phyloP scores from a whole-genome alignment of 2,888 invertebrate genomes.

The Meliscaeva auricollis region DNA sequence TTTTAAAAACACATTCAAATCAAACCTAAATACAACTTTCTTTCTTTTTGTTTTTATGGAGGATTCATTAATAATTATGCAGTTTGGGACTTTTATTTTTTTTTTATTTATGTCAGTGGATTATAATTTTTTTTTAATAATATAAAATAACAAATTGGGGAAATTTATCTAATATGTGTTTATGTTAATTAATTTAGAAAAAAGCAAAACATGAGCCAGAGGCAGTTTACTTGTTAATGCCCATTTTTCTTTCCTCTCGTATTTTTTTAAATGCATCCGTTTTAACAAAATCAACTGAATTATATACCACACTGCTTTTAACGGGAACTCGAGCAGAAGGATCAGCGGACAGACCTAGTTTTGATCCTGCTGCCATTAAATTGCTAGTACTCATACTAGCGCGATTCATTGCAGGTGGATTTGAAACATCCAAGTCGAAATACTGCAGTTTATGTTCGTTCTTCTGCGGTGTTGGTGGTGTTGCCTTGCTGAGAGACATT shows the following conservation, averaged over 20 bases:
- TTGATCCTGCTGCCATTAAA: constrained; percentile 78
- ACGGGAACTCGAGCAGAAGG: constrained; percentile 84
- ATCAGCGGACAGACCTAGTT: constrained; percentile 80
- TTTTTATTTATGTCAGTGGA: neutral
- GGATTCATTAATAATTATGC: no score
- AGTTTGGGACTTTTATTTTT: no score
- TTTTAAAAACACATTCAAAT: neutral
- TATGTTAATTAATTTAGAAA: constrained; percentile 36
- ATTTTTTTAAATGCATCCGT: constrained; percentile 96
- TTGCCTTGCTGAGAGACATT: constrained; percentile 62
- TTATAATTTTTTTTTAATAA: neutral
- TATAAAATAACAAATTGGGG: constrained; percentile 7
- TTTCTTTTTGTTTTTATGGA: neutral
- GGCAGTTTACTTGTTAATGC: constrained; percentile 53
- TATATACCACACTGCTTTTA: constrained; percentile 89
- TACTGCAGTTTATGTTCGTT: constrained; percentile 88
- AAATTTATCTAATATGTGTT: constrained; percentile 41
- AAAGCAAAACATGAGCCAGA: neutral
- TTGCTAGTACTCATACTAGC: constrained; percentile 81
- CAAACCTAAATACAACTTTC: neutral
- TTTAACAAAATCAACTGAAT: constrained; percentile 96
- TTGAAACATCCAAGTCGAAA: constrained; percentile 90
- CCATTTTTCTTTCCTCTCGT: constrained; percentile 87
- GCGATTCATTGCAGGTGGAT: constrained; percentile 84
- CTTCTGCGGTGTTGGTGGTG: constrained; percentile 77